These are phyloP conservation scores for Telmatochromis bifrenatus DNA, from an alignment of 2,113 vertebrate species.

Conservation along the genomic window DNA sequence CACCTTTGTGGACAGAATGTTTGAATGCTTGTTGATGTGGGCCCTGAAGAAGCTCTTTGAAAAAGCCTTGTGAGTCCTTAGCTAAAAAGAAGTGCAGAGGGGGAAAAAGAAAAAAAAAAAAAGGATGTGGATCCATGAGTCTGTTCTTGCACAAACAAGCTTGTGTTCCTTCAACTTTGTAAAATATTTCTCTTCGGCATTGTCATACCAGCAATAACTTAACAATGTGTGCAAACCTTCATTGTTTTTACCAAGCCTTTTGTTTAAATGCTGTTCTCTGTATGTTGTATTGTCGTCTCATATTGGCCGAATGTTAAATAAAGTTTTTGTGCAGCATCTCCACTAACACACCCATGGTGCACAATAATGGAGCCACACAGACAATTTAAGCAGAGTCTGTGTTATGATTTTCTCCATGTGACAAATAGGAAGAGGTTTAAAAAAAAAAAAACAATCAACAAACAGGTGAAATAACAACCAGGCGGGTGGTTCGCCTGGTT, in stretches of 20 bases:
- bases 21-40: constrained; percentile 41
- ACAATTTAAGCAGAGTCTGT: neutral
- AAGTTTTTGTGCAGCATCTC: neutral
- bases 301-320: neutral
- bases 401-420: neutral
- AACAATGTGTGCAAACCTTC: neutral
- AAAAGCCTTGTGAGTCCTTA: constrained; percentile 8
- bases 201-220: constrained; percentile 32
- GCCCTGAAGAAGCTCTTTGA: constrained; percentile 13
- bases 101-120: rapidly evolving
- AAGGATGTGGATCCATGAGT: neutral
- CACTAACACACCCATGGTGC: neutral
- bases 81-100: neutral
- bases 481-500: neutral
- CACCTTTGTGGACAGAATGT: constrained; percentile 62
- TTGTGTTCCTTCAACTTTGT: constrained; percentile 24
- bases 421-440: neutral
- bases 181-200: constrained; percentile 31
- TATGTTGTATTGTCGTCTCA: neutral
- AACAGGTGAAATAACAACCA: neutral
- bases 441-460: neutral
- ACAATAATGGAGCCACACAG: neutral
- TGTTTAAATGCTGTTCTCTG: neutral
- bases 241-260: constrained; percentile 9
- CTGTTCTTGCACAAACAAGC: constrained; percentile 29